Conservation (phyloP, 1,140 invertebrate species). For the Anthonomus grandis region DNA sequence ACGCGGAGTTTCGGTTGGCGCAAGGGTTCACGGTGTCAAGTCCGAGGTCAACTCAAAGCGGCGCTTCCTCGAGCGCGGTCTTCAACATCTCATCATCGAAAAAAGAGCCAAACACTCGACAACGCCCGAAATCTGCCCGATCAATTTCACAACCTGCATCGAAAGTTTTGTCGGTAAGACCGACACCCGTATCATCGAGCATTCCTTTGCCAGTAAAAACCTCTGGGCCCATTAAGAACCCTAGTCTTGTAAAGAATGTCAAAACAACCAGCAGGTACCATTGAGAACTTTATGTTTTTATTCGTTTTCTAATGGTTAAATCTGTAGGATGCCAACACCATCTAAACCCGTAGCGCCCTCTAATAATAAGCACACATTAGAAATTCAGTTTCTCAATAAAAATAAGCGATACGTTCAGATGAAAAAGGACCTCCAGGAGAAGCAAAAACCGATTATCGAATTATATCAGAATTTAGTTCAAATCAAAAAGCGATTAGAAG, state of each 20-base stretch:
- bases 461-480: constrained; percentile 36
- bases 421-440: constrained; percentile 38
- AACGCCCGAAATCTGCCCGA: constrained; percentile 4
- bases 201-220: constrained; percentile 27
- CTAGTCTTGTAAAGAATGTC: constrained; percentile 7
- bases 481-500: constrained; percentile 42
- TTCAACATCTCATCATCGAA: not conserved
- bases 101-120: not conserved
- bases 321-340: too few species aligned
- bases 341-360: too few species aligned
- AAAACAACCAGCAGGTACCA: constrained; percentile 11
- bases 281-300: not conserved
- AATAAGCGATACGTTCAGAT: constrained; percentile 36
- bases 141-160: not conserved
- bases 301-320: too few species aligned
- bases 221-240: constrained; percentile 14
- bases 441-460: constrained; percentile 40
- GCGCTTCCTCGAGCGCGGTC: constrained; percentile 16
- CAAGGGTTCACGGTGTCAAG: not conserved
- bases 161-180: not conserved
- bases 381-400: constrained; percentile 43
- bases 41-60: constrained; percentile 6
- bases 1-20: constrained; percentile 11
- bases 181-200: constrained; percentile 21
- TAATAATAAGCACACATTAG: constrained; percentile 36